Evolutionary conservation across 2,888 invertebrate species (phyloP).

Genomic region (Catocala nupta): DNA sequence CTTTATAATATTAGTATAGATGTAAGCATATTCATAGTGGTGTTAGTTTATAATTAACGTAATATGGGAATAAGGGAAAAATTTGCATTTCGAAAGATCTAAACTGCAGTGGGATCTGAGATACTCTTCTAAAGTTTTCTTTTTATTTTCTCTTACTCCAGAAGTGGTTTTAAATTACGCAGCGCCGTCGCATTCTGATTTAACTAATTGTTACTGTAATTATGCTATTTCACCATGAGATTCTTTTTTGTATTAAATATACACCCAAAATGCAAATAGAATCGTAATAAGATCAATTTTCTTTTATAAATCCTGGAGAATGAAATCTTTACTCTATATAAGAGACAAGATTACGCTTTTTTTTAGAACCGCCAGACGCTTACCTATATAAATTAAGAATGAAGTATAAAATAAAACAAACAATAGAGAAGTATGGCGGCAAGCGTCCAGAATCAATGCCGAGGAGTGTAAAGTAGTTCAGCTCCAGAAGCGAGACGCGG

Average conservation of each 20-base stretch:
- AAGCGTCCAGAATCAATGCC: slow-evolving; percentile 4
- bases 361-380: too few species aligned
- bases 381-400: not conserved
- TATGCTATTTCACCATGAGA: too few species aligned
- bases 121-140: not conserved
- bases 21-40: slow-evolving; percentile 8
- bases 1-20: too few species aligned
- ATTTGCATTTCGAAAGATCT: slow-evolving; percentile 13
- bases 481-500: not conserved
- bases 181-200: too few species aligned
- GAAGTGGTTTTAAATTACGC: too few species aligned
- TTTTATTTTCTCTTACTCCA: slow-evolving; percentile 7
- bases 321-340: too few species aligned
- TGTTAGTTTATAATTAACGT: slow-evolving; percentile 15
- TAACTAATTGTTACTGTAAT: too few species aligned
- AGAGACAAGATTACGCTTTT: too few species aligned
- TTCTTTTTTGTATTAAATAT: too few species aligned
- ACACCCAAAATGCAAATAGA: too few species aligned
- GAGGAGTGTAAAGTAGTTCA: slow-evolving; percentile 23
- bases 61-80: slow-evolving; percentile 15
- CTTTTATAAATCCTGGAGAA: too few species aligned
- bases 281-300: too few species aligned
- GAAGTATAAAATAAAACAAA: slow-evolving; percentile 7
- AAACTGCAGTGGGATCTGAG: not conserved
- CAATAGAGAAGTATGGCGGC: slow-evolving; percentile 6